phyloP scores from a whole-genome alignment of 2,888 invertebrate species.

The Drosophila colorata region DNA sequence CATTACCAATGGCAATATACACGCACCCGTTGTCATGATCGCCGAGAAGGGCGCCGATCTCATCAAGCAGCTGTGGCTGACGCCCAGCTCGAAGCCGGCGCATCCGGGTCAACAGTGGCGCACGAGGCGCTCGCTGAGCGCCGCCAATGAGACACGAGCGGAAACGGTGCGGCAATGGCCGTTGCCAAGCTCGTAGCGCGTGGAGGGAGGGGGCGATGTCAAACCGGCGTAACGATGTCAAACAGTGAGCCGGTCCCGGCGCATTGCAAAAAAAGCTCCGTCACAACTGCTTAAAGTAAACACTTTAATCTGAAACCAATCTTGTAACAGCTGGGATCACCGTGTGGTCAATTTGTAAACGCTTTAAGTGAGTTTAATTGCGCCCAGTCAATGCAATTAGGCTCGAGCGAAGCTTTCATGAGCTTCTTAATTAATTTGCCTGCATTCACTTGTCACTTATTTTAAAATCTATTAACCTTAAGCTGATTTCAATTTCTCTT shows the following conservation, averaged over 20 bases:
- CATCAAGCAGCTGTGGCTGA: conserved; percentile 90
- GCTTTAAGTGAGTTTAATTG: conserved; percentile 7
- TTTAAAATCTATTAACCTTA: not conserved
- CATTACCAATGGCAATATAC: conserved; percentile 94
- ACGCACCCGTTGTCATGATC: conserved; percentile 95
- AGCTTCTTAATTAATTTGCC: not conserved
- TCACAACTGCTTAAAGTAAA: conserved; percentile 16
- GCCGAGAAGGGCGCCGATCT: conserved; percentile 94
- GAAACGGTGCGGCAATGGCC: conserved; percentile 53
- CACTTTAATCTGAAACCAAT: conserved; percentile 6
- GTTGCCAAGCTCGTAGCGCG: conserved; percentile 64
- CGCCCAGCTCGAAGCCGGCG: conserved; percentile 46
- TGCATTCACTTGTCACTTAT: not conserved
- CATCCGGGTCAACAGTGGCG: conserved; percentile 35
- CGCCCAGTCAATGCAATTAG: conserved; percentile 15
- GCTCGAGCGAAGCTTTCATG: conserved; percentile 6
- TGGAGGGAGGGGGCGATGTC: too few relatives aligned
- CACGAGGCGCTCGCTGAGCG: conserved; percentile 36
- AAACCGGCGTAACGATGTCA: not conserved
- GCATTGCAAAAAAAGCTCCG: conserved; percentile 4
- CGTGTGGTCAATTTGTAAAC: not conserved
- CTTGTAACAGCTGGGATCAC: not conserved
- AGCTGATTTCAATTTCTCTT: not conserved
- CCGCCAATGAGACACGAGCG: conserved; percentile 5
- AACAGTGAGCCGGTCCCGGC: not conserved